Evolutionary conservation across 2,888 invertebrate species (phyloP).

Genomic region (Diarsia brunnea): DNA sequence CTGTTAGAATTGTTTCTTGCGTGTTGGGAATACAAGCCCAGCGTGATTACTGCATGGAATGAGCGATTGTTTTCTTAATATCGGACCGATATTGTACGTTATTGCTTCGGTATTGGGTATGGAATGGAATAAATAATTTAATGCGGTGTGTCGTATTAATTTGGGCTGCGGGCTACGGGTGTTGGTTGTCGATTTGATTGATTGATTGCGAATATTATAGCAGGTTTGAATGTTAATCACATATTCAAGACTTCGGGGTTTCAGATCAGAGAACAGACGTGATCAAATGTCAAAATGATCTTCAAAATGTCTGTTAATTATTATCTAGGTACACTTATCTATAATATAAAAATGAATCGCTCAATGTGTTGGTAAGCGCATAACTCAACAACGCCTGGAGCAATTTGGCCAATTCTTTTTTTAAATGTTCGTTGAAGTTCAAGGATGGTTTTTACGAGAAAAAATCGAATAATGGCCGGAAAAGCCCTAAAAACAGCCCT

Average conservation of each 20-base stretch:
- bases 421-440: no score
- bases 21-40: constrained; percentile 75
- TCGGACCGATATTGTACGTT: constrained; percentile 58
- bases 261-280: background rate
- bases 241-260: background rate
- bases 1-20: constrained; percentile 78
- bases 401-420: no score
- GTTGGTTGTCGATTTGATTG: constrained; percentile 44
- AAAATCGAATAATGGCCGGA: no score
- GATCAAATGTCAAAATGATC: background rate
- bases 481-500: no score
- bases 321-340: no score
- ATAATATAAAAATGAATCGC: no score
- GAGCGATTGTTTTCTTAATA: constrained; percentile 72
- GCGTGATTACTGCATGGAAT: constrained; percentile 74
- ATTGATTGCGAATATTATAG: constrained; percentile 49
- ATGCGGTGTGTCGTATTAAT: constrained; percentile 63
- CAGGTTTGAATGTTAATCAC: constrained; percentile 37
- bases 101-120: constrained; percentile 54
- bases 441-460: no score
- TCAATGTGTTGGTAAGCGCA: no score
- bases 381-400: no score
- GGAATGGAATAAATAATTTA: constrained; percentile 64
- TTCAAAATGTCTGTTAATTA: background rate
- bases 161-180: constrained; percentile 37